Base-by-base conservation (phyloP, 2,113 vertebrate species). In the Rhinogobius similis region DNA sequence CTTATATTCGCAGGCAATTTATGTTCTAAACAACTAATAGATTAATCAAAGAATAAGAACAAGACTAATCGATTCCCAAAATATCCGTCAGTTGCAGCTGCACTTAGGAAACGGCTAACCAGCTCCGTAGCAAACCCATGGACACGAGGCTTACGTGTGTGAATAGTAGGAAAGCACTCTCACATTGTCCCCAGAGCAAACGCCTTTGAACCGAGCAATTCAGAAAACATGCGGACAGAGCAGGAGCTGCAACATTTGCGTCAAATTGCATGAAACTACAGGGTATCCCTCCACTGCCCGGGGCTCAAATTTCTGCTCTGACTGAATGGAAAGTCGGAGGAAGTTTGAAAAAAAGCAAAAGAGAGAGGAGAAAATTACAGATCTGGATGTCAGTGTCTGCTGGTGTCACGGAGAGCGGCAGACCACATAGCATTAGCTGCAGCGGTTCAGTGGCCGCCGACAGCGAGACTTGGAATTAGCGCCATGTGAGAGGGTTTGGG, bases 331-430 rank as follows among this genome's bases (percentile, higher is more conserved):
- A 89, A 90, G 73, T 6, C 50, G 74, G 72, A 75, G 79, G 78
- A 87, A 85, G 73, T 75, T 65, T 79, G n/a, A 65, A 78, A 88
- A 62, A 62, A 62, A 39, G 38, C 23, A 23, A 12, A 13, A 70
- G 75, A 81, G 32, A 74, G 58, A 72, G 46, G 63, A 82, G 87
- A 87, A 90, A 90, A 91, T 90, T 85, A 87, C 56, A 90, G 77
- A 72, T 82, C 78, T 74, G 82, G 67, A 70, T 27, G 85, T 87
- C 84, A 82, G 70, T 24, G 84, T 87, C 84, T 90, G 90, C 84
- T 87, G 81, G 80, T 85, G 88, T 88, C 84, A 85, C 75, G 79
- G 79, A 88, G 89, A 79, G 66, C 32, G 18, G 36, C 67, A 58
- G 62, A 84, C 88, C 84, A 59, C 86, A 76, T 48, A 36, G 75